Conservation (phyloP, 1,140 invertebrate genomes). For the Microplitis demolitor region DNA sequence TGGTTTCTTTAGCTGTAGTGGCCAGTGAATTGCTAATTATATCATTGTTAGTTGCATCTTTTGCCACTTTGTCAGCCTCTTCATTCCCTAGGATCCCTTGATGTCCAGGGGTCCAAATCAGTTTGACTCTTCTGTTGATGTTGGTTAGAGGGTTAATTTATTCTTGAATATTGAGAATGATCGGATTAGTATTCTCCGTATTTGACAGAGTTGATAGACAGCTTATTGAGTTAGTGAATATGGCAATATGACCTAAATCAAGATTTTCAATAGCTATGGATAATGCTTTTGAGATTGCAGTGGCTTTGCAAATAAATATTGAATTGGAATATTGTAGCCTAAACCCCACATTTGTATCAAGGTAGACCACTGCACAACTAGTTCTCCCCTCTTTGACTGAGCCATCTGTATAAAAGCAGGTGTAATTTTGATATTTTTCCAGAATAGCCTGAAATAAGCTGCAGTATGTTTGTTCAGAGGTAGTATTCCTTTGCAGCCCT, state of each 20-base stretch:
- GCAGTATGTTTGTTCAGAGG: background rate
- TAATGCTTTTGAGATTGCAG: slow-evolving; percentile 1
- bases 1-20: background rate
- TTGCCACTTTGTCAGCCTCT: background rate
- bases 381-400: background rate
- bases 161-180: slow-evolving; percentile 1
- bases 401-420: slow-evolving; percentile 13
- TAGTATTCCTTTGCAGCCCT: background rate
- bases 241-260: background rate
- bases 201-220: background rate
- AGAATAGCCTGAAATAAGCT: background rate
- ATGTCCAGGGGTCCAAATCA: background rate
- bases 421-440: background rate
- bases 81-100: background rate
- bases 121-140: background rate
- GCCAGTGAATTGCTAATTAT: background rate
- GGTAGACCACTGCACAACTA: background rate
- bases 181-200: background rate
- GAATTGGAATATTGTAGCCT: slow-evolving; percentile 1
- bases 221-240: background rate
- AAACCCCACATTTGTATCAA: background rate
- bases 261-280: background rate
- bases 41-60: background rate
- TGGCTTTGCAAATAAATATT: background rate
- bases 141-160: background rate